Evolutionary conservation across 2,113 vertebrate species (phyloP).

Genomic region (Andinoacara biseriatus): DNA sequence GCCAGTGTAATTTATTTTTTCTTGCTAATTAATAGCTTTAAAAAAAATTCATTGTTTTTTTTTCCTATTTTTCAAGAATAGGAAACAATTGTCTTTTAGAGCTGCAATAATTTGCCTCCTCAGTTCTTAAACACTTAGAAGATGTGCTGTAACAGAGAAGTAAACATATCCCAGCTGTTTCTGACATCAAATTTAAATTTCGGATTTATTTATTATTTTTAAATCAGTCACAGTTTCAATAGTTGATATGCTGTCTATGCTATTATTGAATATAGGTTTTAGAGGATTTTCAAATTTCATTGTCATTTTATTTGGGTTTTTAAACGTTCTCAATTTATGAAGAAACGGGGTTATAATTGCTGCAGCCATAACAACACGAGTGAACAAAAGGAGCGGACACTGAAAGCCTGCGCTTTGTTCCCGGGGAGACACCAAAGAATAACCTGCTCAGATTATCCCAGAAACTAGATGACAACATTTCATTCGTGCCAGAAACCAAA

Average conservation of each 20-base stretch:
- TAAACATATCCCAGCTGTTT: too few species aligned
- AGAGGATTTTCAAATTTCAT: neutral
- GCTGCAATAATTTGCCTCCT: neutral
- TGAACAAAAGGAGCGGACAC: neutral
- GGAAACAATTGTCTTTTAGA: neutral
- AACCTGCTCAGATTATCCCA: neutral
- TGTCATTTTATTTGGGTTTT: neutral
- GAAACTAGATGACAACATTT: neutral
- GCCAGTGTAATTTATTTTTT: too few species aligned
- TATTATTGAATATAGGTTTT: too few species aligned
- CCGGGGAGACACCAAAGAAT: neutral
- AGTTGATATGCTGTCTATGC: too few species aligned
- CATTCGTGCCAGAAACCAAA: conserved; percentile 8
- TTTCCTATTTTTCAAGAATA: neutral
- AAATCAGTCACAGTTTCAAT: too few species aligned
- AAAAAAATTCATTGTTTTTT: too few species aligned
- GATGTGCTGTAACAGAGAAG: neutral
- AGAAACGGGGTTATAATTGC: neutral
- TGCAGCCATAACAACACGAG: neutral
- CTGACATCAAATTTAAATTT: too few species aligned
- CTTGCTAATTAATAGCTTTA: too few species aligned
- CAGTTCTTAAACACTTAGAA: neutral
- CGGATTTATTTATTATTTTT: too few species aligned
- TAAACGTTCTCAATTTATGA: neutral
- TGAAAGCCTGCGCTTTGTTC: neutral